phyloP scores from a whole-genome alignment of 2,113 vertebrate species.

The Festucalex cinctus region DNA sequence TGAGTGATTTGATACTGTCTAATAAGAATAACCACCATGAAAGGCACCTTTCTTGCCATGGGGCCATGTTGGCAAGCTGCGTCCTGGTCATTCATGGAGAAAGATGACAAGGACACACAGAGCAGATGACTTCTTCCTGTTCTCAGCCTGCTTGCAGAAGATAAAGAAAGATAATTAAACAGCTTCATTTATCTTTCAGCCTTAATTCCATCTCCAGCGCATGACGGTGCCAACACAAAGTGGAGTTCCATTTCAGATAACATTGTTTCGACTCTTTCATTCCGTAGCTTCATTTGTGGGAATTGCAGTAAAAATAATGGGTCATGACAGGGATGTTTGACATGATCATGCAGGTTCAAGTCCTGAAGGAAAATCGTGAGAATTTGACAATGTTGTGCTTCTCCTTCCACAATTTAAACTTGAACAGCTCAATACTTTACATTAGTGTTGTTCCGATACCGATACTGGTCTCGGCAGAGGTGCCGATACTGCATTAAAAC shows the following conservation, averaged over 20 bases:
- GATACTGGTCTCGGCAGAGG: too few species aligned
- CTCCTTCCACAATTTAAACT: neutral
- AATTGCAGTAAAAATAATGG: conserved; percentile 41
- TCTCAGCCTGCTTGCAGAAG: conserved; percentile 50
- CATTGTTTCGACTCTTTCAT: conserved; percentile 58
- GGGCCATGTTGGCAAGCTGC: conserved; percentile 25
- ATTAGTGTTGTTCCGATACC: too few species aligned
- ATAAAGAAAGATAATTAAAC: conserved; percentile 70
- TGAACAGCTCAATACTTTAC: too few species aligned
- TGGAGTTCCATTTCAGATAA: conserved; percentile 68
- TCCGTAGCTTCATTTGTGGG: conserved; percentile 32
- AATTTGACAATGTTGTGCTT: conserved; percentile 14
- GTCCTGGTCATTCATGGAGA: conserved; percentile 41
- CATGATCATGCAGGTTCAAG: conserved; percentile 9
- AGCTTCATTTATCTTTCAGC: conserved; percentile 60
- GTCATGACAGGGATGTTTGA: conserved; percentile 29
- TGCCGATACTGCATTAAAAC: too few species aligned
- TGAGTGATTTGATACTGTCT: conserved; percentile 36
- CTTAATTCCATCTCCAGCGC: conserved; percentile 57
- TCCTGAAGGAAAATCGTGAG: conserved; percentile 23
- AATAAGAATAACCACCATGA: conserved; percentile 36
- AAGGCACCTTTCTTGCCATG: conserved; percentile 56
- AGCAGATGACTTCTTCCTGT: conserved; percentile 40
- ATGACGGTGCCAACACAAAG: conserved; percentile 41
- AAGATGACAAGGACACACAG: conserved; percentile 63